Evolutionary conservation across 1,140 invertebrate species (phyloP).

Genomic region (Holotrichia oblita): DNA sequence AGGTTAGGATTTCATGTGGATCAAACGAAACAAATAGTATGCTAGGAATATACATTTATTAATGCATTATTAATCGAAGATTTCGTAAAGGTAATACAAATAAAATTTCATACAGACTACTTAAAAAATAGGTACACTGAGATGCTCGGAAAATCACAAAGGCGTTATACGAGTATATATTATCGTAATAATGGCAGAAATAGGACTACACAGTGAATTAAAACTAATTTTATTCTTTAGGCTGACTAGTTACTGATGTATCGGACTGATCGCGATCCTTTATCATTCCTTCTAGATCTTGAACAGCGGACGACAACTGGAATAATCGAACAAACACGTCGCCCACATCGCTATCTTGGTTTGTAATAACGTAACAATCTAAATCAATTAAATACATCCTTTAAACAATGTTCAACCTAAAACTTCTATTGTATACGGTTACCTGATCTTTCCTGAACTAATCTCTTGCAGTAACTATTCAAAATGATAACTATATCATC

Average conservation of each 20-base stretch:
- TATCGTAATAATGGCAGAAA: conserved; percentile 32
- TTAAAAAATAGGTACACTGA: conserved; percentile 31
- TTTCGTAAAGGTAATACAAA: conserved; percentile 15
- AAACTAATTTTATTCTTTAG: conserved; percentile 46
- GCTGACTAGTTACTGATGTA: conserved; percentile 45
- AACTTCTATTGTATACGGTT: conserved; percentile 44
- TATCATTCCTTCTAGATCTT: conserved; percentile 62
- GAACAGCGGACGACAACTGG: conserved; percentile 70
- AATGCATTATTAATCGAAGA: conserved; percentile 8
- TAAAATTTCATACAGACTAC: conserved; percentile 25
- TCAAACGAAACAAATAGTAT: background rate
- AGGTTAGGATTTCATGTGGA: too few relatives aligned
- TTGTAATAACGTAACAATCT: conserved; percentile 59
- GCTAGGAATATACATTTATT: background rate
- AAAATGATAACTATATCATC: conserved; percentile 74
- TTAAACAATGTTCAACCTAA: background rate
- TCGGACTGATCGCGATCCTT: conserved; percentile 55
- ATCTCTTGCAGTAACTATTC: conserved; percentile 75
- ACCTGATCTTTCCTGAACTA: conserved; percentile 75
- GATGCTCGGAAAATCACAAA: conserved; percentile 19
- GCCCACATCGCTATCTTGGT: conserved; percentile 66
- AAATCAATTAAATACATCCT: conserved; percentile 41
- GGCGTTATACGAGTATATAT: background rate
- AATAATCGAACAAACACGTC: conserved; percentile 72
- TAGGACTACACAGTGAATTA: background rate